Conservation (phyloP, 1,140 invertebrate species). For the Tetramorium alpestre region DNA sequence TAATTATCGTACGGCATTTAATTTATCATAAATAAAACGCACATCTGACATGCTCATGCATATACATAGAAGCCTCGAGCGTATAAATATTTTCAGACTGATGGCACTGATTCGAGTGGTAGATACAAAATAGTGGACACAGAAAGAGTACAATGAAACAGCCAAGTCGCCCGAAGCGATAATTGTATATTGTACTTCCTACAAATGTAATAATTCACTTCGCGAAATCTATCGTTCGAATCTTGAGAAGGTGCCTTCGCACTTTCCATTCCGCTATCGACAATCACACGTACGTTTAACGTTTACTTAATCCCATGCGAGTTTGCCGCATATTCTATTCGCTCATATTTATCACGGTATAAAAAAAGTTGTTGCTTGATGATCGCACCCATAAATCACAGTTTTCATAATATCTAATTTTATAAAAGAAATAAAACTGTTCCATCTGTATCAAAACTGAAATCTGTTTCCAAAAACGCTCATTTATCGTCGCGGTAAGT, state of each 20-base stretch:
- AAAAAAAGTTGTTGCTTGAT: background rate
- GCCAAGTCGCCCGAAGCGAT: background rate
- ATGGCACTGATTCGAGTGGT: conserved; percentile 18
- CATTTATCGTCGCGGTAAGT: background rate
- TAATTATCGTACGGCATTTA: background rate
- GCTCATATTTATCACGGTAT: background rate
- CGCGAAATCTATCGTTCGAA: conserved; percentile 38
- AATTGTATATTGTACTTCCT: conserved; percentile 50
- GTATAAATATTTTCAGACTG: conserved; percentile 28
- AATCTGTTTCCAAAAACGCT: background rate
- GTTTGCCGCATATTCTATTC: background rate
- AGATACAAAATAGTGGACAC: conserved; percentile 43
- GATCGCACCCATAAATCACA: background rate
- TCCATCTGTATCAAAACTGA: background rate
- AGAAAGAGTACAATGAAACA: conserved; percentile 39
- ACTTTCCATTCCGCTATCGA: conserved; percentile 32
- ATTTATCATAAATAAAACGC: conserved; percentile 16
- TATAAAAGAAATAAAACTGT: background rate
- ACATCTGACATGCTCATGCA: background rate
- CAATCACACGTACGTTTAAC: background rate
- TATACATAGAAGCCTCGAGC: conserved; percentile 25
- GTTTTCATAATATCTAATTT: background rate
- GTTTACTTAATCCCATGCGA: conserved; percentile 20
- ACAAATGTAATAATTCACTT: conserved; percentile 52
- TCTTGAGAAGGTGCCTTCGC: conserved; percentile 30